Evolutionary conservation across 2,113 vertebrate species (phyloP), one percentile per base, ranked within the genome.

Genomic region (Stigmatopora argus): DNA sequence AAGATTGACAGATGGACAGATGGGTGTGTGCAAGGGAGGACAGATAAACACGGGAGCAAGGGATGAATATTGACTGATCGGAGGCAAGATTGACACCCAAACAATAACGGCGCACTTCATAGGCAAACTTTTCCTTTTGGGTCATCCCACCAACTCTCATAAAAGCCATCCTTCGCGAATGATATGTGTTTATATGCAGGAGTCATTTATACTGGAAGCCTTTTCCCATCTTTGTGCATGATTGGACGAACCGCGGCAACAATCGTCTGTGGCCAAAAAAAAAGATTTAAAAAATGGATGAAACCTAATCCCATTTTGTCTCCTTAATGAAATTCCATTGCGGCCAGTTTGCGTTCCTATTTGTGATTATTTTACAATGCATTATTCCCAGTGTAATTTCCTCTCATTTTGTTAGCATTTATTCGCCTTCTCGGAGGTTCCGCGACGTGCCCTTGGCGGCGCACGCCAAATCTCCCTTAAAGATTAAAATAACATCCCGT

Each of bases 61-160:
- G 74, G 83, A 85, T 85, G 82, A 77, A 80, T 89, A 89, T 88
- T 84, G 89, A 90, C 84, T 85, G 87, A 89, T 89, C 78, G 81
- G 74, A 73, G 63, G 76, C 75, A 46, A 84, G 87, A 87, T 82
- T 89, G 89, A 88, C 88, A 87, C 83, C 72, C 66, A 51, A 70
- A 78, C 73, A 83, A 88, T 82, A 88, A 88, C 82, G 67, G 74
- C 59, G 70, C 73, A 77, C 79, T 87, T 85, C 80, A 86, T 75
- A 72, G 68, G 44, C 82, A 67, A 81, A 80, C 83, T 83, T 83
- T 31, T 85, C 64, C 78, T 65, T 64, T 79, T 73, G 77, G 76
- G 81, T 84, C 75, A 85, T 75, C 79, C 83, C 81, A 81, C 80
- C 84, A 73, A 87, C 86, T 73, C 86, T 77, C 23, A 52, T 21